phyloP scores from a whole-genome alignment of 2,113 vertebrate genomes.

The Picathartes gymnocephalus region DNA sequence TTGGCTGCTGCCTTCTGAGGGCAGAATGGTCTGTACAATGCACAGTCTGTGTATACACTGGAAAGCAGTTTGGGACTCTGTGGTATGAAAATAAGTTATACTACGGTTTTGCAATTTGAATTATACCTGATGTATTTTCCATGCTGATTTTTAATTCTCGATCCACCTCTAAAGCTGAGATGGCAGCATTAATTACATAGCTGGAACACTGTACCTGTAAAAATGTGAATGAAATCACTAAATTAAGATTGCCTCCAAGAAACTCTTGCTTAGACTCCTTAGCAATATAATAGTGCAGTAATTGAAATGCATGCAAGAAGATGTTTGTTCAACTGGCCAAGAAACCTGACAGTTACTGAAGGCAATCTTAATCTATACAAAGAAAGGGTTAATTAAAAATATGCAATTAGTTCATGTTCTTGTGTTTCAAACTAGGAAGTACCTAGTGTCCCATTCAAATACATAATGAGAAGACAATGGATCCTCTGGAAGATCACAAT shows the following conservation, averaged over 20 bases:
- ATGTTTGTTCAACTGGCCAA: constrained; percentile 34
- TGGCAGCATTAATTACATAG: constrained; percentile 13
- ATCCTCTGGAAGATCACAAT: not conserved
- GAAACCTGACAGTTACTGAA: constrained; percentile 28
- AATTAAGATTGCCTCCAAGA: constrained; percentile 41
- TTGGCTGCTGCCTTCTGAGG: not conserved
- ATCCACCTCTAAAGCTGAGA: not conserved
- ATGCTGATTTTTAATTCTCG: constrained; percentile 40
- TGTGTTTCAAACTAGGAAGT: not conserved
- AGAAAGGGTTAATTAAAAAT: constrained; percentile 46
- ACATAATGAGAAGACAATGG: not conserved
- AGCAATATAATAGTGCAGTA: constrained; percentile 32
- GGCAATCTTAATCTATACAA: constrained; percentile 16
- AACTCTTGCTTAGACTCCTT: constrained; percentile 30
- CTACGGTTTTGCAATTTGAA: not conserved
- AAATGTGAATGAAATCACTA: constrained; percentile 8
- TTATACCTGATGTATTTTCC: not conserved
- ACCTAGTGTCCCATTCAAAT: not conserved
- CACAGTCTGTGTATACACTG: not conserved
- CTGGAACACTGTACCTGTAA: not conserved
- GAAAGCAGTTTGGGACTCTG: not conserved
- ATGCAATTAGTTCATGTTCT: constrained; percentile 13
- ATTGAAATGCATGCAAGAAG: constrained; percentile 29
- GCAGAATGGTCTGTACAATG: not conserved
- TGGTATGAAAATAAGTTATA: not conserved